Conservation (phyloP, 2,113 vertebrate species). For the Orycteropus afer region DNA sequence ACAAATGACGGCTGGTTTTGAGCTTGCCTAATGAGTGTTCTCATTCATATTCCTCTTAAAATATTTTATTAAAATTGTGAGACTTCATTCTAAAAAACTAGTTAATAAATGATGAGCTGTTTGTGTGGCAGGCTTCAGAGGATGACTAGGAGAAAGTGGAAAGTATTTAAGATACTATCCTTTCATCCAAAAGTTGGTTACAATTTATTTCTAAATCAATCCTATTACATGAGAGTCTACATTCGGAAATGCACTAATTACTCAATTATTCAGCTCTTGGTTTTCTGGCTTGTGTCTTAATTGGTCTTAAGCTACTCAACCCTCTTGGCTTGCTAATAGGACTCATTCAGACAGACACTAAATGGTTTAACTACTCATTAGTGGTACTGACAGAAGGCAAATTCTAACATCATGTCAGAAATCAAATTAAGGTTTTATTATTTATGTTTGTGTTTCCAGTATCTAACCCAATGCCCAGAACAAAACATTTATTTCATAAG, state of each 20-base stretch:
- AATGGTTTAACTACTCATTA: constrained; percentile 68
- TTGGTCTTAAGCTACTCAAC: constrained; percentile 66
- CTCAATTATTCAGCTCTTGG: constrained; percentile 65
- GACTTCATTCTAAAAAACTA: constrained; percentile 25
- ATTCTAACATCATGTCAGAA: constrained; percentile 21
- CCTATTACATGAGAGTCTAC: constrained; percentile 45
- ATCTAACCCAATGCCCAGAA: no score
- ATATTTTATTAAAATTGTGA: constrained; percentile 8
- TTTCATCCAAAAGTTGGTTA: constrained; percentile 39
- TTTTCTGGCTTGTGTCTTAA: constrained; percentile 66
- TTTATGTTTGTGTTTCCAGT: no score
- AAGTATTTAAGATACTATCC: constrained; percentile 9
- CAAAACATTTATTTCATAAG: constrained; percentile 23
- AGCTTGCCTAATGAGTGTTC: constrained; percentile 29
- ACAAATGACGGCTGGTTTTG: neutral
- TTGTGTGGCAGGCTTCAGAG: neutral
- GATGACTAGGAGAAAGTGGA: neutral
- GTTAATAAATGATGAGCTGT: constrained; percentile 21
- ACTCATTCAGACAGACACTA: constrained; percentile 19
- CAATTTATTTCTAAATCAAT: constrained; percentile 49
- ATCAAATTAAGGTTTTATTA: constrained; percentile 18
- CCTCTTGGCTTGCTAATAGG: constrained; percentile 48
- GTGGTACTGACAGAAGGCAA: constrained; percentile 20
- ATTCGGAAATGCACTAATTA: constrained; percentile 55
- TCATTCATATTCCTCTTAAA: constrained; percentile 32